A percentile compares a stretch with the other conserved stretches of the same genome.
These are phyloP conservation scores for Epizoanthus ramosus DNA, from an alignment of 92 coral and sea anemone genomes.

Conservation along the genomic window DNA sequence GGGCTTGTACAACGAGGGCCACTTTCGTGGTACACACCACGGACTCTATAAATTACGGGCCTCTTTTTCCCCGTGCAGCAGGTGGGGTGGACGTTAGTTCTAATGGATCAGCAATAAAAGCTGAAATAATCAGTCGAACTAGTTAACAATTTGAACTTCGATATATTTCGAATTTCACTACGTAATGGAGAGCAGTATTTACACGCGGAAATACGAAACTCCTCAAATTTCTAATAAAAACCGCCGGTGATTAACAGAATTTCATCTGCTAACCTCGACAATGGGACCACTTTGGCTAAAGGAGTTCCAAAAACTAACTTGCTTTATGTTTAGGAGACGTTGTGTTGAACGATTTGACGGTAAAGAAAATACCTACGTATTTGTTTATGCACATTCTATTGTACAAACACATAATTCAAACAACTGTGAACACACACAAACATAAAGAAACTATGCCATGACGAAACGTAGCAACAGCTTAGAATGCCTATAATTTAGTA, in stretches of 20 bases:
- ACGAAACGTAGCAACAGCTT: too few relatives aligned
- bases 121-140: not conserved
- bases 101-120: not conserved
- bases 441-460: too few relatives aligned
- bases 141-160: not conserved
- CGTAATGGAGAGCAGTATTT: slow-evolving; percentile 9
- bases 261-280: not conserved
- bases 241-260: not conserved
- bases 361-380: not conserved
- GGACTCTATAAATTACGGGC: too few relatives aligned
- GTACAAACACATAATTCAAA: not conserved
- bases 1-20: too few relatives aligned
- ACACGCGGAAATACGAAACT: not conserved
- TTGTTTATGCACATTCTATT: too few relatives aligned
- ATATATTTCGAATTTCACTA: slow-evolving; percentile 7
- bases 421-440: too few relatives aligned
- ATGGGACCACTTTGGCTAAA: not conserved
- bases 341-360: not conserved
- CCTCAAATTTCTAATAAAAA: not conserved
- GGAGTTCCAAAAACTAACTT: slow-evolving; percentile 18
- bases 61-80: too few relatives aligned
- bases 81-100: not conserved
- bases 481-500: too few relatives aligned
- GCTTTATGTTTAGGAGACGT: not conserved
- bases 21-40: too few relatives aligned